Evolutionary conservation across 1,140 invertebrate species (phyloP), one percentile per base, ranked within the genome.

Genomic region (Lethrus apterus): DNA sequence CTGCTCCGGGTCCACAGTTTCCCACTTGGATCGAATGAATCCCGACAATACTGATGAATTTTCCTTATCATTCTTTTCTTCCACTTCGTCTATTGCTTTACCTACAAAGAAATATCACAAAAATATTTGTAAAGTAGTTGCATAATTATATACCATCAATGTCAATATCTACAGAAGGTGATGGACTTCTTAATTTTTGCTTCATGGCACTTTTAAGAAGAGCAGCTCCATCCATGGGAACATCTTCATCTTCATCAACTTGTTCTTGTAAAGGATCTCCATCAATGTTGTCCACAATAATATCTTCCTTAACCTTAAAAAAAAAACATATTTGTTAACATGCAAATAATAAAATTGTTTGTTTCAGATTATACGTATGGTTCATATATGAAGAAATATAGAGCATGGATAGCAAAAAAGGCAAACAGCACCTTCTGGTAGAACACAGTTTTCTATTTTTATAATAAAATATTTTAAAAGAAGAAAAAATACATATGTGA

Each of bases 1-100:
- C 65, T 85, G 77, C 58, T 89, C 80, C 1, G 86, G 86, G 70
- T 94, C 90, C 4, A 97, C 87, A 18, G 86, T 92, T 76, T 98
- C 93, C 93, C 93, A 98, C 63, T 91, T 88, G 0, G 92, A 94
- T 5, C 87, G 86, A 26, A 92, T 81, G 72, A 89, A 89, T 9
- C 80, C 80, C 29, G 75, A 70, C 26, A 60, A 48, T 17, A 43
- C 45, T 57, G 46, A 2, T 18, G 36, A 34, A 31, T 35, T 23
- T 10, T 34, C 20, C 19, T 38, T 48, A 8, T 56, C 40, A 26
- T 51, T 48, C 20, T 52, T 49, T 33, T 42, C 46, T 23, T 46
- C 23, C 33, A 69, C 70, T 19, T 64, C 50, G 23, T 41, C 38
- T 10, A 41, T 41, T 13, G 38, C 38, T 23, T 41, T 41, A 13